These are phyloP conservation scores for Sminthurides bifidus DNA, from an alignment of 1,140 invertebrate species.

Conservation along the genomic window DNA sequence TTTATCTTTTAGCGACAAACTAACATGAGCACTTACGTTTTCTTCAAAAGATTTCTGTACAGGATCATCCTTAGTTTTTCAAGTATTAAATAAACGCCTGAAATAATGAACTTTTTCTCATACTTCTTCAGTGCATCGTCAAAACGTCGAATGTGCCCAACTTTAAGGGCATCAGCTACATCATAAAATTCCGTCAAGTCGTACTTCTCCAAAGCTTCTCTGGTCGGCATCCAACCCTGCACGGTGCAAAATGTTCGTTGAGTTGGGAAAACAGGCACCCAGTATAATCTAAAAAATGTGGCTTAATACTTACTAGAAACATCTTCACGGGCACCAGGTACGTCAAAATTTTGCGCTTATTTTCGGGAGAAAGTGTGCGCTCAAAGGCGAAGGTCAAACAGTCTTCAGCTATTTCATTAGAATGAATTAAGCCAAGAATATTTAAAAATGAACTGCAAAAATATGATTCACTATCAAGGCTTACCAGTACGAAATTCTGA, in stretches of 20 bases:
- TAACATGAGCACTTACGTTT: slow-evolving; percentile 53
- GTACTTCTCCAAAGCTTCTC: slow-evolving; percentile 69
- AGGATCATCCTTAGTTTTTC: slow-evolving; percentile 92
- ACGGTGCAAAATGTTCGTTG: slow-evolving; percentile 1
- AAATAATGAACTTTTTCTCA: slow-evolving; percentile 85
- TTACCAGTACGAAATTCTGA: slow-evolving; percentile 77
- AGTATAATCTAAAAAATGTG: background rate
- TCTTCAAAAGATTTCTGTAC: slow-evolving; percentile 92
- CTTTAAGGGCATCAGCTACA: slow-evolving; percentile 70
- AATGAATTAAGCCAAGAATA: slow-evolving; percentile 1
- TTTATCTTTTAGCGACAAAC: background rate
- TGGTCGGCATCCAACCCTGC: slow-evolving; percentile 78
- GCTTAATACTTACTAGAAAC: slow-evolving; percentile 50
- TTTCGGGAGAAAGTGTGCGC: slow-evolving; percentile 70
- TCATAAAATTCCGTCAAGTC: slow-evolving; percentile 82
- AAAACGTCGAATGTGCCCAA: slow-evolving; percentile 74
- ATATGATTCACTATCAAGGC: background rate
- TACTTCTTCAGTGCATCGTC: slow-evolving; percentile 73
- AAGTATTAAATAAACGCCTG: slow-evolving; percentile 90
- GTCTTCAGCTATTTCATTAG: slow-evolving; percentile 59
- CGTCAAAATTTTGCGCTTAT: slow-evolving; percentile 87
- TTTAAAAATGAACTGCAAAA: background rate
- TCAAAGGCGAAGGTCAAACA: slow-evolving; percentile 85
- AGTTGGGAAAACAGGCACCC: background rate
- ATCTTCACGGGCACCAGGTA: slow-evolving; percentile 96